phyloP scores from a whole-genome alignment of 2,113 vertebrate species.

The Jaculus jaculus region DNA sequence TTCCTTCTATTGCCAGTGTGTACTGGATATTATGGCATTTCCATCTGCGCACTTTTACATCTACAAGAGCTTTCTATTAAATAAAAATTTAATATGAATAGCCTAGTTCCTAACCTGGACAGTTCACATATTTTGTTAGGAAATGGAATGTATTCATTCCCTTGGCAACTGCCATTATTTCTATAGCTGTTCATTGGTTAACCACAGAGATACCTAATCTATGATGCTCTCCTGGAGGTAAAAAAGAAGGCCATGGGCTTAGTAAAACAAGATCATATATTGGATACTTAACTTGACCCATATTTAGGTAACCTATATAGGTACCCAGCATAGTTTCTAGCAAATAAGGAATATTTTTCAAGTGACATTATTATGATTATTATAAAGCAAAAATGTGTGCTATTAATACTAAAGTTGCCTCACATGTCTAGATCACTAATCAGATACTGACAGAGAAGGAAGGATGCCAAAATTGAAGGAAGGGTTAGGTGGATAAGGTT shows the following conservation, averaged over 20 bases:
- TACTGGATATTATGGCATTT: slow-evolving; percentile 2
- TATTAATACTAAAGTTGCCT: neutral
- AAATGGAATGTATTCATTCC: neutral
- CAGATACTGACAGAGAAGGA: neutral
- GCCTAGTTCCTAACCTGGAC: neutral
- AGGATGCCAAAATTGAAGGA: neutral
- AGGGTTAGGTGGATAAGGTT: neutral
- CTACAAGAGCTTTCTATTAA: slow-evolving; percentile 17
- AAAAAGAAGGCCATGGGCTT: neutral
- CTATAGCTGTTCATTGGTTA: neutral
- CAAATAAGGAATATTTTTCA: slow-evolving; percentile 12
- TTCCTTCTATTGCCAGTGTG: neutral
- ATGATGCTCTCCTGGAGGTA: neutral
- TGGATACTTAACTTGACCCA: slow-evolving; percentile 26
- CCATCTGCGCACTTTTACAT: neutral
- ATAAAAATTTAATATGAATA: neutral
- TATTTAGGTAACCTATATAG: slow-evolving; percentile 28
- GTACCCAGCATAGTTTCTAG: neutral
- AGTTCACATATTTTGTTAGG: slow-evolving; percentile 21
- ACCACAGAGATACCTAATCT: neutral
- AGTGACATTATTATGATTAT: slow-evolving; percentile 30
- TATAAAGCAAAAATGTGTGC: slow-evolving; percentile 37
- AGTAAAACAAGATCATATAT: slow-evolving; percentile 15
- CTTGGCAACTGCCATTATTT: neutral
- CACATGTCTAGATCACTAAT: neutral